Evolutionary conservation across 2,113 vertebrate species (phyloP).

Genomic region (Anolis sagrei): DNA sequence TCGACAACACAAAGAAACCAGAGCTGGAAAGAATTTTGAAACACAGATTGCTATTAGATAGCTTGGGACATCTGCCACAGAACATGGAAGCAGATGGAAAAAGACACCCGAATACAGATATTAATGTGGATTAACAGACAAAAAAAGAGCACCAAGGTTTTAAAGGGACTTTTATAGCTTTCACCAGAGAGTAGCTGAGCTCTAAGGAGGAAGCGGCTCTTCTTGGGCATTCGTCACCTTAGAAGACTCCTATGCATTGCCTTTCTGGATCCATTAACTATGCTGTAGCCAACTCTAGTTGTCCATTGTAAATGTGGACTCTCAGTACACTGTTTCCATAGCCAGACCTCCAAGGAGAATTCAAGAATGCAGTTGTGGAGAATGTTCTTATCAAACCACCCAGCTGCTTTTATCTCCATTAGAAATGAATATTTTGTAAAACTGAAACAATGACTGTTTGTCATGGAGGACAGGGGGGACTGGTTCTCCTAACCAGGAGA

Average conservation of each 20-base stretch:
- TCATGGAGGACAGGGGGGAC: no score
- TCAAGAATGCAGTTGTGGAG: no score
- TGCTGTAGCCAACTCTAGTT: background rate
- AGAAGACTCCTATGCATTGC: background rate
- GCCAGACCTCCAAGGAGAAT: no score
- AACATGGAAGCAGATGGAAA: fast-evolving
- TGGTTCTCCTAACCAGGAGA: no score
- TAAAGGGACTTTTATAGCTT: background rate
- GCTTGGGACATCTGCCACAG: fast-evolving
- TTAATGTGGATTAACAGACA: background rate
- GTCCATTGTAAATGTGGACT: no score
- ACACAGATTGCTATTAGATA: fast-evolving
- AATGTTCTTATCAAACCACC: no score
- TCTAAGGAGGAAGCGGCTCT: slow-evolving; percentile 8
- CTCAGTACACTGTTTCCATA: no score
- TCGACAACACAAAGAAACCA: no score
- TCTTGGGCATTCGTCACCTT: fast-evolving
- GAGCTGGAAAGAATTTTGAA: background rate
- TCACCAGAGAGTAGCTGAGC: background rate
- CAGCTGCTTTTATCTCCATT: no score
- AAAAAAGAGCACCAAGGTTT: background rate
- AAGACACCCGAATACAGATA: background rate
- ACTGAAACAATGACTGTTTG: background rate
- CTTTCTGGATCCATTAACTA: background rate
- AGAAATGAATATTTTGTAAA: background rate